Percentiles rank a stretch among this genome's conserved stretches.
Evolutionary conservation across 2,113 vertebrate genomes (phyloP).

Genomic region (Oryzias melastigma): DNA sequence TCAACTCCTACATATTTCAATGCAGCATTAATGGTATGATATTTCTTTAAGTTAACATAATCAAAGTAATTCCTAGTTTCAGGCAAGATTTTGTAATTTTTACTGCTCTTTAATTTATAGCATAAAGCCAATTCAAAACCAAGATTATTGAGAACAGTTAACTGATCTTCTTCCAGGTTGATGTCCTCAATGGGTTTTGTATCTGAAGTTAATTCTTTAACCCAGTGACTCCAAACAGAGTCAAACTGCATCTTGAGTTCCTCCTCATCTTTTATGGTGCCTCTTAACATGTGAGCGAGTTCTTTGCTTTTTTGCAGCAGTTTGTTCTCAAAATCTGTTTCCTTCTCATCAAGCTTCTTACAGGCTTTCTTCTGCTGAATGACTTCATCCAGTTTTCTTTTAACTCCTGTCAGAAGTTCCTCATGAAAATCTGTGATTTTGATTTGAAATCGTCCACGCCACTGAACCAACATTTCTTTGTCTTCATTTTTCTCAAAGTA

Average conservation of each 20-base stretch:
- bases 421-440: constrained; percentile 41
- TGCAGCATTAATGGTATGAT: neutral
- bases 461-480: constrained; percentile 43
- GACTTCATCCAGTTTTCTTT: constrained; percentile 40
- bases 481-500: constrained; percentile 28
- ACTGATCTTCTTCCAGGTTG: neutral
- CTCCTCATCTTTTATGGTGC: neutral
- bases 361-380: constrained; percentile 34
- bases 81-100: neutral
- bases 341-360: constrained; percentile 26
- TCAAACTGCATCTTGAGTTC: constrained; percentile 19
- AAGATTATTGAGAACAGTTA: rapidly evolving
- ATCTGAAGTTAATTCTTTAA: constrained; percentile 4
- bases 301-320: constrained; percentile 42
- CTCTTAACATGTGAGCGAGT: constrained; percentile 29
- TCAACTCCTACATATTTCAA: neutral
- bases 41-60: constrained; percentile 5
- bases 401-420: neutral
- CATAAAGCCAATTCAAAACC: neutral
- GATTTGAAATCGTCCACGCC: constrained; percentile 21
- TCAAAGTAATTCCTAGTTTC: neutral
- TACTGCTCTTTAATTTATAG: neutral
- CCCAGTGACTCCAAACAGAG: constrained; percentile 7
- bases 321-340: constrained; percentile 22
- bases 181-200: constrained; percentile 25